A percentile compares a stretch with the other conserved stretches of the same genome.
Conservation (phyloP, 2,113 vertebrate genomes). For the Dasypus novemcinctus region DNA sequence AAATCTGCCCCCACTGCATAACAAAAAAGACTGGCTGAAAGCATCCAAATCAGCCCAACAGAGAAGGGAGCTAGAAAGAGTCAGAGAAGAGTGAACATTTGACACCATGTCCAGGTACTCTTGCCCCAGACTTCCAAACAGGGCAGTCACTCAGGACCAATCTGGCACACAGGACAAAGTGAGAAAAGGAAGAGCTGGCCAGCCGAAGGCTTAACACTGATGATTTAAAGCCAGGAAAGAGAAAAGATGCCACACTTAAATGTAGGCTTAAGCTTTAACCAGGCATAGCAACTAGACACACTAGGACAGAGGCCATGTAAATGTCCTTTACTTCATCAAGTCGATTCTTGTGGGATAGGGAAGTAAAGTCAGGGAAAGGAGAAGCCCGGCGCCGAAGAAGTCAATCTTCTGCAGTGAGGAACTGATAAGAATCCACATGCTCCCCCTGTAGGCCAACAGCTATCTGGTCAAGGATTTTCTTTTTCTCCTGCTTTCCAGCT, state of each 20-base stretch:
- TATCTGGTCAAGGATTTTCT: fast-evolving
- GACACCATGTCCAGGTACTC: background rate
- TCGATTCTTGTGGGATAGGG: background rate
- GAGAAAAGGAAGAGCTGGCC: too few species aligned
- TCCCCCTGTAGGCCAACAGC: fast-evolving
- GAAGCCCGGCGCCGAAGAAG: background rate
- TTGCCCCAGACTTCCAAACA: background rate
- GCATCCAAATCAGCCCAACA: background rate
- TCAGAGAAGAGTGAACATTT: background rate
- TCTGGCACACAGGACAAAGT: background rate
- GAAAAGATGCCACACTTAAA: background rate
- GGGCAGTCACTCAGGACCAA: background rate
- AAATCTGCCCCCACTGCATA: background rate
- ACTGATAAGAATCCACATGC: background rate
- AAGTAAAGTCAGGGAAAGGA: background rate
- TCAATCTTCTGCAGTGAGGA: background rate
- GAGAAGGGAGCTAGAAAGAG: background rate
- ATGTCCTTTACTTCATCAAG: background rate
- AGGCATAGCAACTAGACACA: background rate
- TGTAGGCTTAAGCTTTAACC: background rate
- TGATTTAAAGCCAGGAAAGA: background rate
- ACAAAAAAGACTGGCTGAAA: background rate
- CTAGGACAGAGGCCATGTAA: background rate
- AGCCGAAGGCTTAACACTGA: background rate
- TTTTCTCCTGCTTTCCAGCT: background rate